Conservation (phyloP, 2,113 vertebrate genomes). For the Sterrhoptilus dennistouni region DNA sequence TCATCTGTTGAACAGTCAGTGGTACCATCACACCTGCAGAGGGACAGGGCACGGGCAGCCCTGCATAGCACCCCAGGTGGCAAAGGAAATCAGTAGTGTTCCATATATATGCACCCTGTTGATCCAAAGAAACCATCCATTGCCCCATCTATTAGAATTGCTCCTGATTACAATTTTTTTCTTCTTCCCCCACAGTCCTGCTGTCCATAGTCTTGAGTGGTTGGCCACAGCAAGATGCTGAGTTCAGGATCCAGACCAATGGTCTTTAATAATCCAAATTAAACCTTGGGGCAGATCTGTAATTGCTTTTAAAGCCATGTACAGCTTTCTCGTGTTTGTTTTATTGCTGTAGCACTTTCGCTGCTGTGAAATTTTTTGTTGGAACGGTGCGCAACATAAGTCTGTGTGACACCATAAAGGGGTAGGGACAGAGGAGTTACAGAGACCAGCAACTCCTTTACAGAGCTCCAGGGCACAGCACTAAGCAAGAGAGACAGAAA, state of each 20-base stretch:
- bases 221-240: not conserved
- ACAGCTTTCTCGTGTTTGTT: not conserved
- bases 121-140: not conserved
- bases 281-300: not conserved
- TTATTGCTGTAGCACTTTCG: not conserved
- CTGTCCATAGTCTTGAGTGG: not conserved
- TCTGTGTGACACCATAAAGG: not conserved
- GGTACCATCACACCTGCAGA: not conserved
- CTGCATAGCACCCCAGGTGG: not conserved
- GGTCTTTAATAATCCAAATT: not conserved
- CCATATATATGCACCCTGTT: not conserved
- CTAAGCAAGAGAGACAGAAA: not conserved
- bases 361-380: not conserved
- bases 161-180: not conserved
- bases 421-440: not conserved
- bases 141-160: not conserved
- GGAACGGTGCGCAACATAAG: not conserved
- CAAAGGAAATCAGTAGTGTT: rapidly evolving
- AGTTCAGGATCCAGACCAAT: not conserved
- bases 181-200: not conserved
- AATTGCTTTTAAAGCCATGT: not conserved
- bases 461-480: not conserved
- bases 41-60: not conserved
- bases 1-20: not conserved
- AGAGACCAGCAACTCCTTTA: not conserved